Conservation (phyloP, 2,113 vertebrate genomes). For the Catharus fuscescens region DNA sequence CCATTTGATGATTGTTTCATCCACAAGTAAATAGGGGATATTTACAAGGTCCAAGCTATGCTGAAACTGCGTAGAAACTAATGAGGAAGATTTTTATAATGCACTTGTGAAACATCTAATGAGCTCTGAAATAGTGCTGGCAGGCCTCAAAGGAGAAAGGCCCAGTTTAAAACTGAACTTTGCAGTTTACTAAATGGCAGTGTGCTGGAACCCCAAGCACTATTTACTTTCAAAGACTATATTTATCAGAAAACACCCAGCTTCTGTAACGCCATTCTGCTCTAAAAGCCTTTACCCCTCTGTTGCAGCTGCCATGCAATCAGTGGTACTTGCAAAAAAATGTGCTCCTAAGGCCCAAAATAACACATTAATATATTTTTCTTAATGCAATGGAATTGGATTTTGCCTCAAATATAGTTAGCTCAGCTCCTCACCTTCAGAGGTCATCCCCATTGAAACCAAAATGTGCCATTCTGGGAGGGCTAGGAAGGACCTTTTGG, state of each 20-base stretch:
- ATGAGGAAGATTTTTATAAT: constrained; percentile 6
- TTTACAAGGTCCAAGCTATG: neutral
- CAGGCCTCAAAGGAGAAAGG: constrained; percentile 19
- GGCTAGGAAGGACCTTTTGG: neutral
- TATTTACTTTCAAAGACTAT: neutral
- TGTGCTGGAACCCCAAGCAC: neutral
- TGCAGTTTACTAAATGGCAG: neutral
- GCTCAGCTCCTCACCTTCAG: neutral
- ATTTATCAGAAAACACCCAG: constrained; percentile 18
- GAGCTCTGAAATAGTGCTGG: constrained; percentile 3
- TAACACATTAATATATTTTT: neutral
- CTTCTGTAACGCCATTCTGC: neutral
- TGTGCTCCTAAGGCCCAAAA: neutral
- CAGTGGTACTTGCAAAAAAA: neutral
- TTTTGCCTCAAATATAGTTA: neutral
- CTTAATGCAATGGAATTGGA: neutral
- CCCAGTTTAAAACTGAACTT: neutral
- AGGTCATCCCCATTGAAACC: neutral
- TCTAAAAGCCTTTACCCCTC: neutral
- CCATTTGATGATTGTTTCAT: neutral
- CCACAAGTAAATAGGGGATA: neutral
- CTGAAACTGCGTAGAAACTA: neutral
- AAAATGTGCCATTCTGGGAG: neutral
- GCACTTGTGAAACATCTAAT: neutral
- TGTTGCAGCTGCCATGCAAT: neutral